Evolutionary conservation across 2,888 invertebrate genomes (phyloP).

Genomic region (Lasioglossum calceatum): DNA sequence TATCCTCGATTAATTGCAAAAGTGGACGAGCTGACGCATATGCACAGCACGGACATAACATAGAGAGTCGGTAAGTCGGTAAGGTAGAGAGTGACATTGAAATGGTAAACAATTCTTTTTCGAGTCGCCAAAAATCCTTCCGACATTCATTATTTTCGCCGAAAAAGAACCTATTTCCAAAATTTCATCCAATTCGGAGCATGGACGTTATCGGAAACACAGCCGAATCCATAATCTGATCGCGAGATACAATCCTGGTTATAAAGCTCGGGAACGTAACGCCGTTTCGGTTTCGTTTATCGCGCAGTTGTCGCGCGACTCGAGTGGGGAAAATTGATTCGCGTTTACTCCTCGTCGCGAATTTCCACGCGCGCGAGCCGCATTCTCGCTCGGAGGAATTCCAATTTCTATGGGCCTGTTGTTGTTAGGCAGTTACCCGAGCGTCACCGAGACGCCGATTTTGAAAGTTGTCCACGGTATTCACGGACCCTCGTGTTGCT

Average conservation of each 20-base stretch:
- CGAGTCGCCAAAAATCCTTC: too few species aligned
- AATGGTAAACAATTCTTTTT: too few species aligned
- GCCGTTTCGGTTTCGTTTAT: background rate
- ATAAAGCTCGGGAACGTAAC: background rate
- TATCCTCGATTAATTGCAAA: too few species aligned
- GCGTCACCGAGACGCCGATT: background rate
- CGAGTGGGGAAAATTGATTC: constrained; percentile 40
- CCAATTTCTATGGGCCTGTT: constrained; percentile 26
- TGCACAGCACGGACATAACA: too few species aligned
- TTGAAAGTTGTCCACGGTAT: background rate
- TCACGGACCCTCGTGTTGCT: background rate
- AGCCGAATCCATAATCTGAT: too few species aligned
- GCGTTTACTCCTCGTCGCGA: constrained; percentile 14
- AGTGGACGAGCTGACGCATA: too few species aligned
- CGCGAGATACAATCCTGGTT: background rate
- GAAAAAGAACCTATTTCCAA: too few species aligned
- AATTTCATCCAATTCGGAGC: too few species aligned
- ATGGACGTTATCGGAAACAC: too few species aligned
- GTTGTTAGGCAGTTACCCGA: constrained; percentile 8
- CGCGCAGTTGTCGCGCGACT: constrained; percentile 4
- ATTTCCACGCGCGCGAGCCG: background rate
- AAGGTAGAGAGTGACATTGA: too few species aligned
- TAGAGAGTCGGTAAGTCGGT: too few species aligned
- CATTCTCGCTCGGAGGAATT: constrained; percentile 32
- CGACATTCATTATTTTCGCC: too few species aligned